A percentile compares a stretch with the other conserved stretches of the same genome.
Evolutionary conservation across 2,797 vertebrate species (phyloP).

Genomic region (Sphaeramia orbicularis): DNA sequence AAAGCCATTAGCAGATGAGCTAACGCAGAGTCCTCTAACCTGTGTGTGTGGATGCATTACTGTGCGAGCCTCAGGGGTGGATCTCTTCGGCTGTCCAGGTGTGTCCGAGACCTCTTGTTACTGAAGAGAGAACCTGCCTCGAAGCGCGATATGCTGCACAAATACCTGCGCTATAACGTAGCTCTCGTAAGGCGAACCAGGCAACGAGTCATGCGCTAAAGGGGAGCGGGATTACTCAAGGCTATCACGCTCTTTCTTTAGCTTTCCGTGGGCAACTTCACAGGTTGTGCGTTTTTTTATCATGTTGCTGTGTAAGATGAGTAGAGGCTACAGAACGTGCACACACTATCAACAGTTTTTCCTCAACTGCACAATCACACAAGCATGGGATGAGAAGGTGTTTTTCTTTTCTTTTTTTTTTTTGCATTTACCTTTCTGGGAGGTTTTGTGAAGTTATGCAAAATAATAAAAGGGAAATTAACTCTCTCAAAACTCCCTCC

Average conservation of each 20-base stretch:
- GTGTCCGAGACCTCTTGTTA: slow-evolving; percentile 37
- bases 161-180: neutral
- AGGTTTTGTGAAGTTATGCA: no score
- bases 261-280: slow-evolving; percentile 8
- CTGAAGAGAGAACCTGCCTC: slow-evolving; percentile 25
- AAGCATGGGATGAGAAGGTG: neutral
- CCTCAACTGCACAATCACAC: neutral
- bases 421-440: no score
- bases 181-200: slow-evolving; percentile 19
- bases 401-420: no score
- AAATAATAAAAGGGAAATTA: no score
- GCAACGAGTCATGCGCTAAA: slow-evolving; percentile 31
- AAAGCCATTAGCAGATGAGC: slow-evolving; percentile 31
- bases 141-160: slow-evolving; percentile 26
- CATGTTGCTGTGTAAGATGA: slow-evolving; percentile 8
- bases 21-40: slow-evolving; percentile 17
- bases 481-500: no score
- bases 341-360: neutral
- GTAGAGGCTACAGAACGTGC: neutral
- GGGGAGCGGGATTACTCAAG: slow-evolving; percentile 28
- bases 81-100: slow-evolving; percentile 51
- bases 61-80: slow-evolving; percentile 14
- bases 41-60: slow-evolving; percentile 26
- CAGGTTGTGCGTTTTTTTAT: slow-evolving; percentile 28
- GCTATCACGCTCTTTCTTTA: slow-evolving; percentile 16